Evolutionary conservation across 2,888 invertebrate genomes (phyloP).

Genomic region (Drepana falcataria): DNA sequence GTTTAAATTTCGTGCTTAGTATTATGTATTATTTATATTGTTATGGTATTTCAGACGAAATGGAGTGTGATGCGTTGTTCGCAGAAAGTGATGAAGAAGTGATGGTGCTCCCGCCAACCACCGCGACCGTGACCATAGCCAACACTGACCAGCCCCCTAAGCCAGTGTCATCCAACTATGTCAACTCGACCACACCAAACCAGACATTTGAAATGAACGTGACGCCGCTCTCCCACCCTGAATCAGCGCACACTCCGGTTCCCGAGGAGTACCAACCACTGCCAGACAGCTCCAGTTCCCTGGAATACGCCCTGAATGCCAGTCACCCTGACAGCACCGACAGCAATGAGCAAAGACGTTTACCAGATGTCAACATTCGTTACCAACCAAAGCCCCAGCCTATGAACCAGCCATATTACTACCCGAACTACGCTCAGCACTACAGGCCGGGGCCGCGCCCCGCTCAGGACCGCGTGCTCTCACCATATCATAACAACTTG

Average conservation of each 20-base stretch:
- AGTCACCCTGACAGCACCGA: conserved; percentile 39
- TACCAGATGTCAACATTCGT: conserved; percentile 53
- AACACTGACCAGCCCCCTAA: conserved; percentile 37
- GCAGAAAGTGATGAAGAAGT: conserved; percentile 82
- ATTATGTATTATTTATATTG: background rate
- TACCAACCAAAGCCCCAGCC: conserved; percentile 62
- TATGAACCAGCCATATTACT: conserved; percentile 32
- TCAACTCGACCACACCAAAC: conserved; percentile 55
- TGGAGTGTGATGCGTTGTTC: conserved; percentile 82
- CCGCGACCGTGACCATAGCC: conserved; percentile 31
- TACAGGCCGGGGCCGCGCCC: conserved; percentile 35
- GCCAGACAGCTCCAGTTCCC: conserved; percentile 65
- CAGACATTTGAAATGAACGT: conserved; percentile 52
- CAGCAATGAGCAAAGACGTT: conserved; percentile 31
- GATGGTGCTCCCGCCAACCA: conserved; percentile 53
- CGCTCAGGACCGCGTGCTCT: conserved; percentile 37
- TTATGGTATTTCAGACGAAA: conserved; percentile 69
- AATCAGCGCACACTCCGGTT: conserved; percentile 60
- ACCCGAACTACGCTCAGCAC: conserved; percentile 41
- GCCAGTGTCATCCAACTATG: conserved; percentile 55
- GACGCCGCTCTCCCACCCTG: conserved; percentile 45
- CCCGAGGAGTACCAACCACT: conserved; percentile 72
- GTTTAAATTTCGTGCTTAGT: conserved; percentile 10
- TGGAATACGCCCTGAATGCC: conserved; percentile 46
- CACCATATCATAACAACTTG: conserved; percentile 51